Base-by-base conservation (phyloP, 2,888 invertebrate genomes). In the Actias luna region DNA sequence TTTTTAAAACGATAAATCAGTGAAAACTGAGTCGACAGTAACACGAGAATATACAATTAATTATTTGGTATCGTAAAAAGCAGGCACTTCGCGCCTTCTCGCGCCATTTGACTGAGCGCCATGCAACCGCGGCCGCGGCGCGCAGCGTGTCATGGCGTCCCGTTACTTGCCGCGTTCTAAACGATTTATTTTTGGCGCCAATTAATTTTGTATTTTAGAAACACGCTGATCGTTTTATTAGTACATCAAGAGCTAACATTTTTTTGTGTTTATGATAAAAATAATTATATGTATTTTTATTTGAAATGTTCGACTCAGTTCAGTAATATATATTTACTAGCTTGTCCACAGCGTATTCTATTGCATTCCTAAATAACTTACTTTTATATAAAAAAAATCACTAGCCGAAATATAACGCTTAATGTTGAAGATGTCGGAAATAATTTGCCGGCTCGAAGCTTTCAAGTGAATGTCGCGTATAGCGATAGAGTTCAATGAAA, bases 51-150 rank as follows among this genome's bases (percentile, higher is more conserved):
- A 72, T 72, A 72, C 77, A 71, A 76, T 75, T 64, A 68, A 66
- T 80, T 79, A 80, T 77, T 70, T 73, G 63, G 67, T 76, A 76
- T 29, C 5, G 29, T 55, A 80, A 81, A 79, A 79, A 79, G 71
- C 68, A 65, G 7, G 22, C 77, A 73, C 76, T 82, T 88, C 78
- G 80, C 89, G 86, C 88, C 88, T 88, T 81, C 76, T 74, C 84
- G 88, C 77, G 73, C 77, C 84, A 87, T 89, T 88, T 86, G 82
- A 83, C 73, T 70, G 71, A 78, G 80, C 80, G 87, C 82, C 69
- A 75, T 82, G 83, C 77, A 73, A 70, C 66, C 67, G 65, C 71
- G 75, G 5, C 33, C n/a, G 16, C 16, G 36, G 36, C 12, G 35
- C 35, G 36, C n/a, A n/a, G 36, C 42, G 42, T 8, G 42, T n/a